These are phyloP conservation scores for Sebastes matsubarae DNA, from an alignment of 2,797 vertebrate species.

Conservation along the genomic window DNA sequence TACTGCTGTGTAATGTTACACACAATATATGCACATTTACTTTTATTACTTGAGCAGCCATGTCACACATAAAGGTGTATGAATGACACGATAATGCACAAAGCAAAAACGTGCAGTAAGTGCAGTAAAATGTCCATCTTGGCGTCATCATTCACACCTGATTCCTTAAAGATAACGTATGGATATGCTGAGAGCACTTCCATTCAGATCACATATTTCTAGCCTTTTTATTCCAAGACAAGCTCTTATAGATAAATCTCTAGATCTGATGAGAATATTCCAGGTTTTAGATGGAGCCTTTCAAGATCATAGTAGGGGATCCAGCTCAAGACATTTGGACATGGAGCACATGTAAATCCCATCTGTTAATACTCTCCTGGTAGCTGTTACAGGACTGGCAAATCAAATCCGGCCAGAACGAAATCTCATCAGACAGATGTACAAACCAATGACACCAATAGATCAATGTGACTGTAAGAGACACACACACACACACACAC, in stretches of 20 bases:
- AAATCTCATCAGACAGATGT: slow-evolving; percentile 67
- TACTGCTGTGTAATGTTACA: background rate
- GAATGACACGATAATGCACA: too few relatives aligned
- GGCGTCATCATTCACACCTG: background rate
- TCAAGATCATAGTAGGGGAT: slow-evolving; percentile 63
- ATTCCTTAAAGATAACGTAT: slow-evolving; percentile 14
- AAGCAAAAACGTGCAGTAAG: background rate
- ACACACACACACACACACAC: background rate
- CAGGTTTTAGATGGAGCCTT: slow-evolving; percentile 60
- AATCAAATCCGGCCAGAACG: slow-evolving; percentile 52
- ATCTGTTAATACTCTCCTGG: slow-evolving; percentile 48
- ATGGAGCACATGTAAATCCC: slow-evolving; percentile 66
- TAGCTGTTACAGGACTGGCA: slow-evolving; percentile 40
- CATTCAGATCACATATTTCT: slow-evolving; percentile 41
- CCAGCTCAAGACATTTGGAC: slow-evolving; percentile 62
- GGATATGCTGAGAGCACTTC: slow-evolving; percentile 9
- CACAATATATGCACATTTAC: slow-evolving; percentile 19
- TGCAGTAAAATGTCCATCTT: background rate
- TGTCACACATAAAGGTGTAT: too few relatives aligned
- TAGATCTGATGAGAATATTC: slow-evolving; percentile 64
- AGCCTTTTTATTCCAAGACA: slow-evolving; percentile 17
- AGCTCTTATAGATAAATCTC: slow-evolving; percentile 56
- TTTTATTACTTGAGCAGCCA: background rate
- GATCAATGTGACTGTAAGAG: slow-evolving; percentile 48
- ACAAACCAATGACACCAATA: slow-evolving; percentile 49